Base-by-base conservation (phyloP, 2,113 vertebrate genomes). In the Ellobius talpinus region DNA sequence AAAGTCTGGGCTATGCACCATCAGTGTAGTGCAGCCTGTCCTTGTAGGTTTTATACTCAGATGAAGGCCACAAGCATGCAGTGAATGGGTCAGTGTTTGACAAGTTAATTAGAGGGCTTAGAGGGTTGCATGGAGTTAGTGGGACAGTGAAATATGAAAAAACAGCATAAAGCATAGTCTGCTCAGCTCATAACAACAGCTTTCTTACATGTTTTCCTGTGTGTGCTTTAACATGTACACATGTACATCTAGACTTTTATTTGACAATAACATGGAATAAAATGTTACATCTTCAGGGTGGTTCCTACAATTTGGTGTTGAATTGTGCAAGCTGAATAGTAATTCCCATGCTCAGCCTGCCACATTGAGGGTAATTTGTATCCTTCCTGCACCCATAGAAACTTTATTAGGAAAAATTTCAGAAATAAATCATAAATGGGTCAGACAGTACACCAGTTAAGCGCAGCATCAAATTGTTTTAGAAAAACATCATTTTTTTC, bases 341-440 rank as follows among this genome's bases (percentile, higher is more conserved):
- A 89, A 91, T 91, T 96, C 66, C 47, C 74, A 55, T 87, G 24
- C 76, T 89, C 78, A 88, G 47, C 33, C 31, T 72, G 68, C 86
- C 21, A 85, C 26, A 39, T 26, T 72, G 95, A 61, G 87, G 68
- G 29, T 65, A 95, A 85, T 77, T 85, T 66, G 17, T 79, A 74
- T 65, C 16, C 12, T 74, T 95, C 70, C 47, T 73, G 17, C 1
- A 76, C 42, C 33, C 31, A 76, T 47, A 42, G 42, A 19, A 96
- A 47, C 12, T 84, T 33, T 81, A 73, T 55, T 88, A 94, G 93
- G 92, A 95, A 19, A 94, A 93, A 82, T 77, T 86, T 82, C 65
- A 11, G 55, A 94, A 82, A 78, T 78, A 89, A 92, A 66, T 17
- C 13, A 21, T 84, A 50, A 58, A 47, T 68, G 36, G 45, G 29